These are phyloP conservation scores for Agrypnus murinus DNA, from an alignment of 2,888 invertebrate species.

Conservation along the genomic window DNA sequence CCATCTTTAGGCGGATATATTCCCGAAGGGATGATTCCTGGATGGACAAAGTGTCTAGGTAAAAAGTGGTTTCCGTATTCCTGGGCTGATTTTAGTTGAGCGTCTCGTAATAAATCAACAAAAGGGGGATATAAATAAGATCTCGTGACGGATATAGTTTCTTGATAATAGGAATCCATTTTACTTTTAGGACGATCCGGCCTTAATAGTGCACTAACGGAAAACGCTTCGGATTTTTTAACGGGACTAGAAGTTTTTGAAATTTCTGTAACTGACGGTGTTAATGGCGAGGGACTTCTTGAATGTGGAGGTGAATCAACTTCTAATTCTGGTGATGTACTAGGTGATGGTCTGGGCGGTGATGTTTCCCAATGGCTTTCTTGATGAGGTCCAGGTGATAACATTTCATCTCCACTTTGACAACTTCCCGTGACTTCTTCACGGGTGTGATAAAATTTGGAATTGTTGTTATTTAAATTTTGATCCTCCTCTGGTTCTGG, in stretches of 20 bases:
- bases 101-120: constrained; percentile 78
- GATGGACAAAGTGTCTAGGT: constrained; percentile 71
- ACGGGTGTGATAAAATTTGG: constrained; percentile 64
- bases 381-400: constrained; percentile 62
- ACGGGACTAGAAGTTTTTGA: constrained; percentile 69
- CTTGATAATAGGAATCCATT: constrained; percentile 70
- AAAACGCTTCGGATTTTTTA: constrained; percentile 88
- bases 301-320: constrained; percentile 83
- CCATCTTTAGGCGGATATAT: constrained; percentile 72
- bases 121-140: constrained; percentile 80
- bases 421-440: constrained; percentile 74
- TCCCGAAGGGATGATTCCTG: constrained; percentile 75
- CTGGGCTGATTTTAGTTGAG: constrained; percentile 68
- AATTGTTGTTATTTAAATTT: constrained; percentile 72
- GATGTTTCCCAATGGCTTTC: constrained; percentile 64
- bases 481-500: constrained; percentile 78
- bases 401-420: constrained; percentile 73
- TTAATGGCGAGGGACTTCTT: constrained; percentile 73
- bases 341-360: constrained; percentile 66
- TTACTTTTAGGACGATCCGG: constrained; percentile 80
- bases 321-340: constrained; percentile 82
- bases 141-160: constrained; percentile 73
- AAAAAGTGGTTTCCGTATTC: constrained; percentile 68
- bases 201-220: constrained; percentile 86
- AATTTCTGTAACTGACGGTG: constrained; percentile 70